Percentiles rank a stretch among this genome's conserved stretches.
Evolutionary conservation across 2,113 vertebrate species (phyloP).

Genomic region (Panurus biarmicus): DNA sequence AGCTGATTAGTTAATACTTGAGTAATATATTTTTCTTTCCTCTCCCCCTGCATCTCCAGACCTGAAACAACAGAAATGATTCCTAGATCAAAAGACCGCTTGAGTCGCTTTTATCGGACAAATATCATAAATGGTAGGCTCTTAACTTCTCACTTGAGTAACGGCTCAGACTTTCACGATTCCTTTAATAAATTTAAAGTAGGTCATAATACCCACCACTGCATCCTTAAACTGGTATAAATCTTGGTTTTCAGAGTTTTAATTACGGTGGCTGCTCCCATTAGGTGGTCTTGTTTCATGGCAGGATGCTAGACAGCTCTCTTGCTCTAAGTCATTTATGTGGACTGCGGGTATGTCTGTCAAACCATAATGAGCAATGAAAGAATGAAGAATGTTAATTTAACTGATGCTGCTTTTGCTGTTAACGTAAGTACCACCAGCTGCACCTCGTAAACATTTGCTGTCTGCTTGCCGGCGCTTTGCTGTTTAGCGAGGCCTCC

Average conservation of each 20-base stretch:
- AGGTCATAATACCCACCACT: constrained; percentile 47
- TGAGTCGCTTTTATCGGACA: not conserved
- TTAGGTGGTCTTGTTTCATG: constrained; percentile 64
- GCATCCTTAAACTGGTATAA: constrained; percentile 57
- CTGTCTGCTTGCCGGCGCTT: constrained; percentile 29
- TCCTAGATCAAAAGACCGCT: not conserved
- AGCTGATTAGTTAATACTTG: constrained; percentile 47
- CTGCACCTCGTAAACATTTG: constrained; percentile 65
- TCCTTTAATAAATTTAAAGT: constrained; percentile 49
- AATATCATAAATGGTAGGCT: not conserved
- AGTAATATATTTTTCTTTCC: constrained; percentile 4
- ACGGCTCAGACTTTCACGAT: not conserved
- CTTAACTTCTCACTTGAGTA: constrained; percentile 20
- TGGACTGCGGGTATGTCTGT: constrained; percentile 65
- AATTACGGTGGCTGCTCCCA: constrained; percentile 64
- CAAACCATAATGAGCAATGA: constrained; percentile 64
- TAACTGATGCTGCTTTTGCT: constrained; percentile 64
- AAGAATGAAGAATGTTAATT: constrained; percentile 73
- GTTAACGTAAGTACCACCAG: constrained; percentile 68
- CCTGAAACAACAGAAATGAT: constrained; percentile 43
- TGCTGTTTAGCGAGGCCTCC: constrained; percentile 13
- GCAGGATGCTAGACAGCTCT: constrained; percentile 54
- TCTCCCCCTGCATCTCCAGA: not conserved
- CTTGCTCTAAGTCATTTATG: constrained; percentile 61
- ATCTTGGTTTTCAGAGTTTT: constrained; percentile 60